Evolutionary conservation across 1,140 invertebrate species (phyloP), one percentile per base, ranked within the genome.

Genomic region (Scaptomyza pallida): DNA sequence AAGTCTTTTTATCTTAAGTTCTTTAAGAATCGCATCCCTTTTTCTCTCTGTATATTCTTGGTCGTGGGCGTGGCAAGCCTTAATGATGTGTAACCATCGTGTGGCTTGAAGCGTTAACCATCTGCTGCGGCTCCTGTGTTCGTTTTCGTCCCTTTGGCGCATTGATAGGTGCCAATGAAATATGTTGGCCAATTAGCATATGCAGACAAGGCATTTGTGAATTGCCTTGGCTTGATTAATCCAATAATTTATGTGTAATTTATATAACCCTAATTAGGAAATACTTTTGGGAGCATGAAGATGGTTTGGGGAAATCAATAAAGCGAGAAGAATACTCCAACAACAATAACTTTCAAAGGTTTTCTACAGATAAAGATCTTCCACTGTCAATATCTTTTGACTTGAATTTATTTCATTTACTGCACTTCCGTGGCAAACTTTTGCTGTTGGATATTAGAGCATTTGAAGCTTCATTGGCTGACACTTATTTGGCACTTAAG

Each of bases 101-200:
- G 30, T 62, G 56, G 51, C 30, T 23, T 56, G 26, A 10, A 51
- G 19, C 19, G 2, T 48, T 16, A 2, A 30, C 26, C 26, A 30
- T 30, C 41, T 44, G 30, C 13, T 44, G 15, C 16, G 15, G 6
- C 16, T 6, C 37, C 12, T 15, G 8, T 0, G 33, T 37, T 37
- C 4, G 26, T 30, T 30, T 30, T 30, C 21, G 10, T 15, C 30
- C 13, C n/a, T 35, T 47, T 64, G 56, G 40, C 60, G 47, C 47
- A 75, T 78, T 78, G 54, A 64, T 60, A 60, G 63, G 72, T 72
- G 76, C 70, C 61, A 77, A 85, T 86, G 21, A 15, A 60, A 76
- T 69, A 48, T 48, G 54, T 63, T 37, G 51, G 30, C 33, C 57
- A 30, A 83, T 75, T 75, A 68, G 62, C 67, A 75, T 65, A 56